A percentile compares a stretch with the other conserved stretches of the same genome.
Evolutionary conservation across 2,888 invertebrate genomes (phyloP).

Genomic region (Acronicta alni): DNA sequence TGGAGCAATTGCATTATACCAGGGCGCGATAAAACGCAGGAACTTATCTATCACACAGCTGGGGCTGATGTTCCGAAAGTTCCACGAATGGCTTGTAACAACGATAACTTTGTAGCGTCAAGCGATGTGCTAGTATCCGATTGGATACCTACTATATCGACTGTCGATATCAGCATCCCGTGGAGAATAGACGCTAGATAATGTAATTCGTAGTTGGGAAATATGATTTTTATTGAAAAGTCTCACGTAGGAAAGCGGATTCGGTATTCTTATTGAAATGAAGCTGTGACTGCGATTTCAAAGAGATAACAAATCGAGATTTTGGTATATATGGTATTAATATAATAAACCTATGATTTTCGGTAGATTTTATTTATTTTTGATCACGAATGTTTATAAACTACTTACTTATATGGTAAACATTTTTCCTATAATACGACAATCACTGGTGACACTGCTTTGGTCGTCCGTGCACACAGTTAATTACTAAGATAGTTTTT

Average conservation of each 20-base stretch:
- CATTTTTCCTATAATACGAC: too few relatives aligned
- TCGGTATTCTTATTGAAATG: not conserved
- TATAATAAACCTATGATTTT: too few relatives aligned
- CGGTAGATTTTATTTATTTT: too few relatives aligned
- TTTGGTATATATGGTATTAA: not conserved
- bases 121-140: conserved; percentile 26
- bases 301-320: not conserved
- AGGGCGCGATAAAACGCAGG: conserved; percentile 49
- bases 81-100: conserved; percentile 33
- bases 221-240: conserved; percentile 34
- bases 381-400: too few relatives aligned
- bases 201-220: conserved; percentile 29
- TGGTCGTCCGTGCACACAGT: too few relatives aligned
- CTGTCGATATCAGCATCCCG: conserved; percentile 32
- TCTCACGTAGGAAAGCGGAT: conserved; percentile 5
- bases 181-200: conserved; percentile 44
- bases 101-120: conserved; percentile 26
- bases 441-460: too few relatives aligned
- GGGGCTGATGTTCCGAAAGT: conserved; percentile 34
- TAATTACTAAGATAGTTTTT: too few relatives aligned
- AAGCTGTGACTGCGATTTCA: conserved; percentile 1
- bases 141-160: conserved; percentile 43
- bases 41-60: conserved; percentile 48
- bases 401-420: too few relatives aligned
- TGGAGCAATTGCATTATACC: conserved; percentile 35